Evolutionary conservation across 2,888 invertebrate species (phyloP), one percentile per base, ranked within the genome.

Genomic region (Patella pellucida): DNA sequence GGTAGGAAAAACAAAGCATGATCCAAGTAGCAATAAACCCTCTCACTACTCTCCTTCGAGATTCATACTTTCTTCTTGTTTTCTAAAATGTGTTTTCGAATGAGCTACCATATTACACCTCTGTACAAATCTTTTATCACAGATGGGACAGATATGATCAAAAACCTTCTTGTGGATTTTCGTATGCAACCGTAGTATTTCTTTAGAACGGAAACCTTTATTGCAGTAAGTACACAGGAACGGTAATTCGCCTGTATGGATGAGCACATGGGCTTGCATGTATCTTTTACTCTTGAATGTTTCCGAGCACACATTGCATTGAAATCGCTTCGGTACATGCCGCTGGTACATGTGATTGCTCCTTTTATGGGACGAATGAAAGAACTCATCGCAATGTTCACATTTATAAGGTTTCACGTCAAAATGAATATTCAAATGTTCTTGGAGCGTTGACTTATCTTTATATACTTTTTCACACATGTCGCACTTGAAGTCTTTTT

Each of bases 71-170:
- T 3, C 9, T 11, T 3, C 23, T 14, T 41, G 41, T 62, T 62
- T 11, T 23, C 14, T 23, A 19, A 23, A 14, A 19, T 62, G 62
- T 62, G 19, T 62, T 62, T 62, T 62, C 19, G 23, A 11, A 62
- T 62, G 62, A 62, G 19, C 19, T 19, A 62, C 14, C 62, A 62
- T 62, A 62, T 62, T 62, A 62, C 19, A 62, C 23, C 62, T n/a
- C 62, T 62, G 62, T 23, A 62, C n/a, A 62, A 62, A 62, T 19
- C 19, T 11, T 12, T 62, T 23, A 3, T 23, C 7, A 62, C 62
- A 62, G 2, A 19, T 3, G 14, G 62, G 19, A 62, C 62, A 62
- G 23, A 62, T 14, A 62, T 62, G 62, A 15, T 62, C 62, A 12
- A 12, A 23, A 23, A 11, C 15, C 11, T 23, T 3, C 11, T 19